phyloP scores from a whole-genome alignment of 2,797 vertebrate species.

The Sebastes hubbsi region DNA sequence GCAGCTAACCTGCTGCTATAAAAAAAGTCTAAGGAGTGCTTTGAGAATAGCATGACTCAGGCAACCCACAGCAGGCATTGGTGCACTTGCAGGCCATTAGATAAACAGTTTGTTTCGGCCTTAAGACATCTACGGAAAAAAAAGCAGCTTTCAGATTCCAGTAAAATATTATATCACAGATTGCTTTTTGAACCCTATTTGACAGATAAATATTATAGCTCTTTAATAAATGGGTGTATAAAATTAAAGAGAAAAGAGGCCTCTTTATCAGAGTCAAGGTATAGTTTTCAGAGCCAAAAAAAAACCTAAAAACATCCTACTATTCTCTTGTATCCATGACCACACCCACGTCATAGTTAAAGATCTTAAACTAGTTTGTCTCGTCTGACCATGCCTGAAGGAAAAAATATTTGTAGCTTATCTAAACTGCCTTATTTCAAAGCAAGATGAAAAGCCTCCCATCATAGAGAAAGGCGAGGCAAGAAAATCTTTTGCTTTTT shows the following conservation, averaged over 20 bases:
- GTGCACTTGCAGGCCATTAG: constrained; percentile 49
- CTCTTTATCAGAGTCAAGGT: neutral
- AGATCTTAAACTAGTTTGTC: neutral
- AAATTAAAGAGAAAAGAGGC: neutral
- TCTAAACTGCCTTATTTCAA: neutral
- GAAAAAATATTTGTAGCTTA: neutral
- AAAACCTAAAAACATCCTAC: neutral
- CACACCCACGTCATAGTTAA: neutral
- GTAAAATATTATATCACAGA: constrained; percentile 19
- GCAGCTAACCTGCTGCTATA: constrained; percentile 60
- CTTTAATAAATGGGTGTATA: neutral
- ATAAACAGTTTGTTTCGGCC: constrained; percentile 49
- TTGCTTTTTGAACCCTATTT: constrained; percentile 3
- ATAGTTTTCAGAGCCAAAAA: neutral
- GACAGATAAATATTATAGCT: neutral
- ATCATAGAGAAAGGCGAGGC: neutral
- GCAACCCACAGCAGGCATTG: constrained; percentile 50
- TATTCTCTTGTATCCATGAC: neutral
- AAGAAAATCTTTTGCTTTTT: no score
- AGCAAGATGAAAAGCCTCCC: neutral
- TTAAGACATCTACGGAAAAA: constrained; percentile 21
- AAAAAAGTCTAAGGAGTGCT: constrained; percentile 53
- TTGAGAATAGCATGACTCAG: constrained; percentile 59
- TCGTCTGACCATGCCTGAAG: neutral
- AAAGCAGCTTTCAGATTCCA: constrained; percentile 10